Evolutionary conservation across 1,140 invertebrate genomes (phyloP), one percentile per base, ranked within the genome.

Genomic region (Atopsyche davidsoni): DNA sequence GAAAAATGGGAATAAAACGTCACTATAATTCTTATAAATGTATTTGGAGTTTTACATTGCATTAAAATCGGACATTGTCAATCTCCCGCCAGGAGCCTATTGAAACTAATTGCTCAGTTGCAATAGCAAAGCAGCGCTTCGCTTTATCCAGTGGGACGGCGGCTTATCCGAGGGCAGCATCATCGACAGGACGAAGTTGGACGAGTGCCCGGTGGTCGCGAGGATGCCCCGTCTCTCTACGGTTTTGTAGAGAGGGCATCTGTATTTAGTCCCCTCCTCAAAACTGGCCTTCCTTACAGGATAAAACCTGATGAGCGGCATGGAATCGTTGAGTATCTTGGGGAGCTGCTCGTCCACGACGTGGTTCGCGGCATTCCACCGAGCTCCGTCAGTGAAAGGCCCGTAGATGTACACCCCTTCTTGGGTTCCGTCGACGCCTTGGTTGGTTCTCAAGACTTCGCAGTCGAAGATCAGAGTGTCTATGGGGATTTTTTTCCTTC

Each of bases 131-230:
- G 91, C 91, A 2, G 89, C 83, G 56, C 91, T 92, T 42, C 91
- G 71, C 69, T 89, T 87, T 2, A 93, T 85, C 92, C 92, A 95
- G 67, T 94, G 90, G 18, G 78, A 72, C 2, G 83, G 64, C 6
- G 80, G 76, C 52, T 79, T 63, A 48, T 81, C 65, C 0, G 87
- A 88, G 13, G 86, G 80, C 16, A 94, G 66, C 40, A 85, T 75
- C 55, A 94, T 78, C 1, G 84, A 82, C 35, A 93, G 67, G 1
- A 95, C 87, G 69, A 87, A 95, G 73, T 95, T 94, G 0, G 91
- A 92, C 0, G 89, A 93, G 69, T 94, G 91, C 1, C 92, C 91
- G 0, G 90, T 93, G 1, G 90, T 94, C 35, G 89, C 90, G 7
- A 87, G 68, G 47, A 83, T 80, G 7, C 91, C 89, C 59, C 82